Conservation (phyloP, 2,113 vertebrate genomes). For the Butorides virescens region DNA sequence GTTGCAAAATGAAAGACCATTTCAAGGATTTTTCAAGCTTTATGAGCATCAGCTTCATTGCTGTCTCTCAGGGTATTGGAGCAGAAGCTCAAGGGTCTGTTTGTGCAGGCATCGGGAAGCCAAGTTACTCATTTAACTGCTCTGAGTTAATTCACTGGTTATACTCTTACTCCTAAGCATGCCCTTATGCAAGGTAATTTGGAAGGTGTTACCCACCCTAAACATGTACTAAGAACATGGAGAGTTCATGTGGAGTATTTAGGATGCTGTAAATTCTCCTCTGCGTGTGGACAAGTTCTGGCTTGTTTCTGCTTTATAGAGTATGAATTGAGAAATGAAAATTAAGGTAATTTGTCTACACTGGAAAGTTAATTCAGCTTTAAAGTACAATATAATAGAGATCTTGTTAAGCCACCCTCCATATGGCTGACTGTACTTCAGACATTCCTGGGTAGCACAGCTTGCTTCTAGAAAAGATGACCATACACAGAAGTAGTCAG, state of each 20-base stretch:
- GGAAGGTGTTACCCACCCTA: neutral
- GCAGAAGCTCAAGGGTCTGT: neutral
- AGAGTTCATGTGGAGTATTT: neutral
- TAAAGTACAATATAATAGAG: neutral
- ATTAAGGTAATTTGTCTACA: neutral
- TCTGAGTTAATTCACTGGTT: neutral
- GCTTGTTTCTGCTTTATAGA: neutral
- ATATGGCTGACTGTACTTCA: neutral
- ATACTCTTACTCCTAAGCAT: neutral
- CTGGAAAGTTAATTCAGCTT: neutral
- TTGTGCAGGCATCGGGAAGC: neutral
- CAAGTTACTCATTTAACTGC: neutral
- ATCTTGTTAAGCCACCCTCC: neutral
- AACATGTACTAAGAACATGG: neutral
- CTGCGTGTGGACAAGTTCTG: neutral
- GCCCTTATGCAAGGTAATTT: neutral
- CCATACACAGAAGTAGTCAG: neutral
- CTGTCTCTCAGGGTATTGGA: neutral
- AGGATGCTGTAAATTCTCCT: neutral
- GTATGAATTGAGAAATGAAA: neutral
- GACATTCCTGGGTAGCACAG: neutral
- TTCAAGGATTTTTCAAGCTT: neutral
- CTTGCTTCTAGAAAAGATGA: neutral
- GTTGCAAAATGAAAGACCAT: neutral
- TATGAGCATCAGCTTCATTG: neutral